phyloP scores from a whole-genome alignment of 2,113 vertebrate species.

The Bettongia penicillata region DNA sequence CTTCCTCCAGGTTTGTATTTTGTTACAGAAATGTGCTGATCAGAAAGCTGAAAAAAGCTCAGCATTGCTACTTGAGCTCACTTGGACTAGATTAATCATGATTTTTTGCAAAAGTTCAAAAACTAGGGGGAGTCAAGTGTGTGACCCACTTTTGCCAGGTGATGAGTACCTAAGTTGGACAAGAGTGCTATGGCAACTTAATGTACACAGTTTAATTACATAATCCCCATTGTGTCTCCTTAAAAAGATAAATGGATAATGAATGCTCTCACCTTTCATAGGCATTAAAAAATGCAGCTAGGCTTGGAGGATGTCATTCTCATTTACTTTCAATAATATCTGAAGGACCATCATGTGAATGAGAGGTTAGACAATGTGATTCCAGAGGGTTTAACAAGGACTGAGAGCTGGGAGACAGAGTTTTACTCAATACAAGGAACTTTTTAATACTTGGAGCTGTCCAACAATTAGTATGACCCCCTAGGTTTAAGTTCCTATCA shows the following conservation, averaged over 20 bases:
- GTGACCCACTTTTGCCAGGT: constrained; percentile 81
- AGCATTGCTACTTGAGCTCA: not conserved
- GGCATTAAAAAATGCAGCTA: constrained; percentile 34
- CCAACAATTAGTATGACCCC: not conserved
- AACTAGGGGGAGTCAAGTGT: not conserved
- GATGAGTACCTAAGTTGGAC: constrained; percentile 63
- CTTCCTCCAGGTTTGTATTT: not conserved
- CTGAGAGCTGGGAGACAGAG: rapidly evolving
- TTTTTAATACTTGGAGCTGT: not conserved
- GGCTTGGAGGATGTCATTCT: constrained; percentile 72
- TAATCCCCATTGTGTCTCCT: constrained; percentile 66
- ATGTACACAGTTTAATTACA: constrained; percentile 61
- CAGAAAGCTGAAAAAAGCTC: not conserved
- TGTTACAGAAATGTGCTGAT: not conserved
- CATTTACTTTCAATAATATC: constrained; percentile 33
- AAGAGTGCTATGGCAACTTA: constrained; percentile 80
- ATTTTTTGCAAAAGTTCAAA: not conserved
- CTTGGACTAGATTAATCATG: not conserved
- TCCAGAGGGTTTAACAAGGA: not conserved
- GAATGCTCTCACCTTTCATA: constrained; percentile 43
- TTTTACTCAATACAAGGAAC: not conserved
- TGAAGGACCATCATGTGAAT: not conserved
- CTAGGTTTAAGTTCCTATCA: not conserved
- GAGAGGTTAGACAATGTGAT: not conserved
- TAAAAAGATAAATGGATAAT: constrained; percentile 56